Percentiles rank a stretch among this genome's conserved stretches.
phyloP scores from a whole-genome alignment of 2,113 vertebrate species.

The Entosphenus tridentatus region DNA sequence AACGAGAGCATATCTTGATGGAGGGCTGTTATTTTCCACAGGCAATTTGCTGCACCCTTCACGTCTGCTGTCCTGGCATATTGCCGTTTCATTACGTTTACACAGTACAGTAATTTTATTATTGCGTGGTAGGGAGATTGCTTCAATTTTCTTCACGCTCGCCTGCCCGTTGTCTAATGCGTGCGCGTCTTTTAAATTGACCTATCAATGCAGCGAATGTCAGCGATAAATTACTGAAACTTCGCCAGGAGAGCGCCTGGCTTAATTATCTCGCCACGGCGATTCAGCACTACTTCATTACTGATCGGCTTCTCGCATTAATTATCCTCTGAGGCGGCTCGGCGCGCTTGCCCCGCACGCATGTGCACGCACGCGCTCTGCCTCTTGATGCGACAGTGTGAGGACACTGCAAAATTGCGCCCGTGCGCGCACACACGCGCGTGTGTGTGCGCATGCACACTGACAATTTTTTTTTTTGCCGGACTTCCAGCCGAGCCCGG shows the following conservation, averaged over 20 bases:
- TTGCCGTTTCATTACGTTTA: conserved; percentile 5
- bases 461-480: no score
- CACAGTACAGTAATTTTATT: conserved; percentile 6
- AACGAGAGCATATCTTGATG: conserved; percentile 2
- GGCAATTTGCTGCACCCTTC: conserved; percentile 4
- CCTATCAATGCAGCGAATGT: conserved; percentile 6
- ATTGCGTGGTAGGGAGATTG: conserved; percentile 2
- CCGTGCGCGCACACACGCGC: no score
- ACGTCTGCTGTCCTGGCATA: neutral
- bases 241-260: conserved; percentile 3
- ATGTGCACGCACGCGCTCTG: no score
- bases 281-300: conserved; percentile 5
- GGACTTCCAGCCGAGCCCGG: no score
- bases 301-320: conserved; percentile 5
- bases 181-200: conserved; percentile 3
- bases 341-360: no score
- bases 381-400: no score
- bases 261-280: conserved; percentile 3
- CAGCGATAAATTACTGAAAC: conserved; percentile 7
- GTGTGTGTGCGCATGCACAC: no score
- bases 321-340: neutral
- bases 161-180: conserved; percentile 3
- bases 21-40: conserved; percentile 5
- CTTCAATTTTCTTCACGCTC: conserved; percentile 6
- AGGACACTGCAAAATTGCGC: no score